Evolutionary conservation across 2,113 vertebrate genomes (phyloP), one percentile per base, ranked within the genome.

Genomic region (Rhinopomastus cyanomelas): DNA sequence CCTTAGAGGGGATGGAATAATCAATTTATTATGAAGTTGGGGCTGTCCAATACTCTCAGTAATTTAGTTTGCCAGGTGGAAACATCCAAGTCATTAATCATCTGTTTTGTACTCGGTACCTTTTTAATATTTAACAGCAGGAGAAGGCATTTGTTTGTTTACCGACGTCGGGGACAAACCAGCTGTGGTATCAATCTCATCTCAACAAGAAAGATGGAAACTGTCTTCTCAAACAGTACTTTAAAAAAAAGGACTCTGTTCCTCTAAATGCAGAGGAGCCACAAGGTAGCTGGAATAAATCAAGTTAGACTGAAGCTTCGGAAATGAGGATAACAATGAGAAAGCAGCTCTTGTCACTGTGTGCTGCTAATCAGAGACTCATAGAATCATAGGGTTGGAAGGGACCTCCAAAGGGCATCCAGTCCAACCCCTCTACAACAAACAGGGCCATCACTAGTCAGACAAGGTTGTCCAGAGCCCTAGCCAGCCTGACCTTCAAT

Each of bases 41-140:
- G 80, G 85, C 89, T 67, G 80, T 72, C 89, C 82, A 75, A 86
- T 78, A 82, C 52, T 78, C 61, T 46, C 78, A 15, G 74, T 90
- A 82, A 94, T 92, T 91, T 88, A 51, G 37, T 89, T 91, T 94
- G 93, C 91, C 94, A 91, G 91, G 83, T 88, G 91, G 93, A 78
- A 91, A 66, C 76, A 39, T 53, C 61, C 29, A 37, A 89, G 80
- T 81, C 93, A 83, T 95, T 93, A 92, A 95, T 95, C 91, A 95
- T 72, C 79, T 55, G 56, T 29, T 94, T 81, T 26, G 76, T 44
- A 65, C 73, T 52, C 42, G 39, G 25, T 64, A 25, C 64, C 82
- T 64, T 49, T 71, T 81, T 88, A 93, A 94, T 94, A 94, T 91
- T 95, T 96, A 95, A 88, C 88, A 75, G 44, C 76, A 52, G 75